phyloP scores from a whole-genome alignment of 2,113 vertebrate genomes.

The Bombycilla garrulus region DNA sequence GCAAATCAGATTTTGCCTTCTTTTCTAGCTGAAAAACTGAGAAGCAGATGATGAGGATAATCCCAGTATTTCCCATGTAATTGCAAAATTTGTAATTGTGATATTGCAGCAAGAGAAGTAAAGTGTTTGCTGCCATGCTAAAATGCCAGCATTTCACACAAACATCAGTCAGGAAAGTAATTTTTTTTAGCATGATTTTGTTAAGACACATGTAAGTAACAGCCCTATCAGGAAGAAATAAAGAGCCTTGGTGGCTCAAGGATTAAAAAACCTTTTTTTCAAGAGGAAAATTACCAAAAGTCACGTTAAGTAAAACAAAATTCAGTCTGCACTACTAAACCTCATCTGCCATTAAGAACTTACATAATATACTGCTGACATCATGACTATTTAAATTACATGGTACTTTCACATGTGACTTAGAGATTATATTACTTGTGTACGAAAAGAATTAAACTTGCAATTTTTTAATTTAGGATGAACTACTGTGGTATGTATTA shows the following conservation, averaged over 20 bases:
- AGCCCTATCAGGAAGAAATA: background rate
- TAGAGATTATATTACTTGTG: slow-evolving; percentile 62
- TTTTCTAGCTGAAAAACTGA: background rate
- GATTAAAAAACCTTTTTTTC: background rate
- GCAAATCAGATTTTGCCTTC: background rate
- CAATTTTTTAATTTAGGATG: slow-evolving; percentile 50
- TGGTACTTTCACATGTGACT: slow-evolving; percentile 67
- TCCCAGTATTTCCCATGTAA: background rate
- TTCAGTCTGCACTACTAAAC: slow-evolving; percentile 31
- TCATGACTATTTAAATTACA: slow-evolving; percentile 70
- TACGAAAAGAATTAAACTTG: slow-evolving; percentile 55
- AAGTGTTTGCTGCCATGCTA: background rate
- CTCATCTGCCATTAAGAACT: slow-evolving; percentile 62
- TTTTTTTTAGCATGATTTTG: background rate
- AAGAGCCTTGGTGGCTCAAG: background rate
- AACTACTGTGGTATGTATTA: slow-evolving; percentile 20
- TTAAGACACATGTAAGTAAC: background rate
- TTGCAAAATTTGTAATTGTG: background rate
- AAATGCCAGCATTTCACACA: background rate
- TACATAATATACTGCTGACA: slow-evolving; percentile 72
- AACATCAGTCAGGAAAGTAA: background rate
- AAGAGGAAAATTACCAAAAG: slow-evolving; percentile 42
- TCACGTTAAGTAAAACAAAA: slow-evolving; percentile 48
- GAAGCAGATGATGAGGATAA: background rate
- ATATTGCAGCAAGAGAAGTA: background rate